Evolutionary conservation across 64 coral and sea anemone species (phyloP).

Genomic region (Actinia equina): DNA sequence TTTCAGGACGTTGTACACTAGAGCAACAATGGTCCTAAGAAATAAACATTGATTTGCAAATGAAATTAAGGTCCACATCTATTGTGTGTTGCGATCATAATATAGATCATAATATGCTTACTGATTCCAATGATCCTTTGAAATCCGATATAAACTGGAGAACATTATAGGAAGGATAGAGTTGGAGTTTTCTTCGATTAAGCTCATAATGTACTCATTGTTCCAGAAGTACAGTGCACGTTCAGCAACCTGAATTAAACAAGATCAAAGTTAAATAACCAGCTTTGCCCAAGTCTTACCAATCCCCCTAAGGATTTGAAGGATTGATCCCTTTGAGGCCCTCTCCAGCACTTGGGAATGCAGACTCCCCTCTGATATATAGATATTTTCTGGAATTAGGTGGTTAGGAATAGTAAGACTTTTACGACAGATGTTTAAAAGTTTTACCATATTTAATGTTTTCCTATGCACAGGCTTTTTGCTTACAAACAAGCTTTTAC

Average conservation of each 20-base stretch:
- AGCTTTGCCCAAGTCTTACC: too few species aligned
- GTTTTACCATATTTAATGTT: too few species aligned
- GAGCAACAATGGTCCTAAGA: constrained; percentile 97
- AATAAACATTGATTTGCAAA: background rate
- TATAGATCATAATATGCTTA: constrained; percentile 33
- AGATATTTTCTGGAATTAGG: too few species aligned
- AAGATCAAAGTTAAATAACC: background rate
- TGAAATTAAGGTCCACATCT: too few species aligned
- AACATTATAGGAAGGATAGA: constrained; percentile 97
- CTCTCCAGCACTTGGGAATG: too few species aligned
- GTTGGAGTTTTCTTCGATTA: constrained; percentile 99
- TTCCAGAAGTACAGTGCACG: constrained; percentile 99
- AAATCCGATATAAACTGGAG: constrained; percentile 98
- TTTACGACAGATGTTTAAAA: too few species aligned
- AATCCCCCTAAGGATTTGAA: too few species aligned
- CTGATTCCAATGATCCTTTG: constrained; percentile 99
- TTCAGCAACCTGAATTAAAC: constrained; percentile 69
- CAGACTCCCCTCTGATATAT: too few species aligned
- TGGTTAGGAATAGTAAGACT: too few species aligned
- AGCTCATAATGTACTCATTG: constrained; percentile 99
- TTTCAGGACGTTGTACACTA: constrained; percentile 99
- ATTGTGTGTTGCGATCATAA: background rate
- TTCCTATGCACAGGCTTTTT: too few species aligned
- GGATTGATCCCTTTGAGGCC: too few species aligned
- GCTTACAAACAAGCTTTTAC: too few species aligned